Conservation (phyloP, 1,140 invertebrate species). For the Diuraphis noxia region DNA sequence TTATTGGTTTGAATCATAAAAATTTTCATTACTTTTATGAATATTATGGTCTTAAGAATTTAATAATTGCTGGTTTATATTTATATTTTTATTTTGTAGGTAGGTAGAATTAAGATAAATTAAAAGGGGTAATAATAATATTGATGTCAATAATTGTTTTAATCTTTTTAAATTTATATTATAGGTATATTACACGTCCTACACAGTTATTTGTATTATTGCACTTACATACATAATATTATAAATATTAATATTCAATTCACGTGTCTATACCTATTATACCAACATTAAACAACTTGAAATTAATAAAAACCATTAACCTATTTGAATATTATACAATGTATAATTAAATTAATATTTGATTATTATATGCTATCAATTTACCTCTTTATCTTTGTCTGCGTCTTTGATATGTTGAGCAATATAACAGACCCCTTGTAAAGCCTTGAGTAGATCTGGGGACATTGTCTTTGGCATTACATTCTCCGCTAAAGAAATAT, state of each 20-base stretch:
- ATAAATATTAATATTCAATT: background rate
- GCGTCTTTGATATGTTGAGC: slow-evolving; percentile 96
- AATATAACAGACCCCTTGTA: slow-evolving; percentile 93
- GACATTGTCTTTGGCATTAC: slow-evolving; percentile 78
- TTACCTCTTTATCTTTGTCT: slow-evolving; percentile 91
- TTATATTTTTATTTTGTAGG: background rate
- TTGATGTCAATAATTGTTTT: background rate
- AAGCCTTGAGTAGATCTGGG: slow-evolving; percentile 83
- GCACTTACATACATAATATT: background rate
- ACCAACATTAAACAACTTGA: background rate
- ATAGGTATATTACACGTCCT: background rate
- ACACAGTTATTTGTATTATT: background rate
- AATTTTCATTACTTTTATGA: background rate
- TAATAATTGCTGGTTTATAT: too few relatives aligned
- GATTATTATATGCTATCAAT: slow-evolving; percentile 54
- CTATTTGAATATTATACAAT: background rate
- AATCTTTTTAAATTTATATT: background rate
- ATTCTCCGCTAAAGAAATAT: slow-evolving; percentile 66
- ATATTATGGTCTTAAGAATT: background rate
- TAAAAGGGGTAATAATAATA: background rate
- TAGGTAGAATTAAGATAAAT: background rate
- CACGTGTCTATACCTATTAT: slow-evolving; percentile 62
- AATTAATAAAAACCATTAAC: background rate
- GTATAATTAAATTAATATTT: slow-evolving; percentile 5
- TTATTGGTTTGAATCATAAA: background rate